Evolutionary conservation across 2,797 vertebrate genomes (phyloP).

Genomic region (Coreius guichenoti): DNA sequence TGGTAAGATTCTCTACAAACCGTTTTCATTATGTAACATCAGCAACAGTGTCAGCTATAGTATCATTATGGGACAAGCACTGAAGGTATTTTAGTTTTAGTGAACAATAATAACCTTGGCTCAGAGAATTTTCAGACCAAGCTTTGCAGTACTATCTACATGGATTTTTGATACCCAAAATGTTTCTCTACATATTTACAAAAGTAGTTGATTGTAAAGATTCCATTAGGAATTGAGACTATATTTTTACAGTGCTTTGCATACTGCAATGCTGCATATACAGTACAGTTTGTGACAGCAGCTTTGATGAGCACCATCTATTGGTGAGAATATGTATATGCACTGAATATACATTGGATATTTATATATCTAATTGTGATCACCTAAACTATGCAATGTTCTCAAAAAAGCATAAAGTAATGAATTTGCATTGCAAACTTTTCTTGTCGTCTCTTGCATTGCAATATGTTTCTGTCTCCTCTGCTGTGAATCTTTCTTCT

Average conservation of each 20-base stretch:
- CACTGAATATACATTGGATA: not conserved
- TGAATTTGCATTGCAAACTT: not conserved
- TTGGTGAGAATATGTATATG: not conserved
- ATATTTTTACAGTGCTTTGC: not conserved
- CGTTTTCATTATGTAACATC: not conserved
- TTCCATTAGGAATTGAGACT: not conserved
- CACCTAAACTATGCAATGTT: not conserved
- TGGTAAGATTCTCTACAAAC: slow-evolving; percentile 76
- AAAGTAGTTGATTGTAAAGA: not conserved
- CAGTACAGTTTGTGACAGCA: not conserved
- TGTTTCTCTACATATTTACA: not conserved
- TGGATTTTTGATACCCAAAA: not conserved
- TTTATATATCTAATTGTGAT: not conserved
- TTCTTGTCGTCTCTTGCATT: not conserved
- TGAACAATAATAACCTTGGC: too few species aligned
- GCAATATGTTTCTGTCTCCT: not conserved
- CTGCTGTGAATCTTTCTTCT: not conserved
- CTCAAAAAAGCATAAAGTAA: not conserved
- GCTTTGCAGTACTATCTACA: not conserved
- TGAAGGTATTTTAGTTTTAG: too few species aligned
- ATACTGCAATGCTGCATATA: not conserved
- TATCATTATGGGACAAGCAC: too few species aligned
- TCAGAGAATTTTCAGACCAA: too few species aligned
- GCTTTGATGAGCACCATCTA: not conserved
- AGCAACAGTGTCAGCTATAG: not conserved